Conservation (phyloP, 1,140 invertebrate species). For the Heliconius nattereri region DNA sequence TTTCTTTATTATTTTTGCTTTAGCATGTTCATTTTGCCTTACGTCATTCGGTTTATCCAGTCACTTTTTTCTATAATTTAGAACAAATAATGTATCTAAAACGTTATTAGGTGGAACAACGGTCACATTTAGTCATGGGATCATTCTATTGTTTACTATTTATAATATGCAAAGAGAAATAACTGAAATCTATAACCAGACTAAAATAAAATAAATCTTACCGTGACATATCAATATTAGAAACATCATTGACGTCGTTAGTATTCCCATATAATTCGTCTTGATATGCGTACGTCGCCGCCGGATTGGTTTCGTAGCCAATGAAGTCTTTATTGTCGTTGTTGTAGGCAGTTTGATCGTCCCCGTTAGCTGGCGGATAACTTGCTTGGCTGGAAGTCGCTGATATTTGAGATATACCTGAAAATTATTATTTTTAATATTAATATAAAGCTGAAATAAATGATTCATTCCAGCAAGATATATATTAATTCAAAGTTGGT, state of each 20-base stretch:
- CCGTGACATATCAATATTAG: conserved; percentile 69
- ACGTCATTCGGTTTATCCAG: too few species aligned
- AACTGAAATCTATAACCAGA: too few species aligned
- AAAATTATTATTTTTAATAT: conserved; percentile 33
- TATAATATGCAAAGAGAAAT: too few species aligned
- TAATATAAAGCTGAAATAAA: too few species aligned
- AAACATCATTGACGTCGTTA: conserved; percentile 51
- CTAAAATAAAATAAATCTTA: conserved; percentile 25
- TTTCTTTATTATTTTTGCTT: background rate
- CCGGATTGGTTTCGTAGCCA: conserved; percentile 78
- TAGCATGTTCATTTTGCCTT: too few species aligned
- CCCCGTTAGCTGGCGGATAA: conserved; percentile 69
- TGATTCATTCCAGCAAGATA: too few species aligned
- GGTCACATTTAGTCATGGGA: too few species aligned
- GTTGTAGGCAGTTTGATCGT: conserved; percentile 65
- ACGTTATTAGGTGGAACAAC: too few species aligned
- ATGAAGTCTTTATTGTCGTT: conserved; percentile 68
- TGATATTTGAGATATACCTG: conserved; percentile 76
- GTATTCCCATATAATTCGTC: conserved; percentile 64
- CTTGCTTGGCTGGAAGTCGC: conserved; percentile 74
- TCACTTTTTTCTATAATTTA: too few species aligned
- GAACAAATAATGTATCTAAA: too few species aligned
- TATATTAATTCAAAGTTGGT: too few species aligned
- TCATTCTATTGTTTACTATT: too few species aligned
- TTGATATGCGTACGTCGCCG: conserved; percentile 70